phyloP scores from a whole-genome alignment of 2,797 vertebrate genomes.

The Semaprochilodus insignis region DNA sequence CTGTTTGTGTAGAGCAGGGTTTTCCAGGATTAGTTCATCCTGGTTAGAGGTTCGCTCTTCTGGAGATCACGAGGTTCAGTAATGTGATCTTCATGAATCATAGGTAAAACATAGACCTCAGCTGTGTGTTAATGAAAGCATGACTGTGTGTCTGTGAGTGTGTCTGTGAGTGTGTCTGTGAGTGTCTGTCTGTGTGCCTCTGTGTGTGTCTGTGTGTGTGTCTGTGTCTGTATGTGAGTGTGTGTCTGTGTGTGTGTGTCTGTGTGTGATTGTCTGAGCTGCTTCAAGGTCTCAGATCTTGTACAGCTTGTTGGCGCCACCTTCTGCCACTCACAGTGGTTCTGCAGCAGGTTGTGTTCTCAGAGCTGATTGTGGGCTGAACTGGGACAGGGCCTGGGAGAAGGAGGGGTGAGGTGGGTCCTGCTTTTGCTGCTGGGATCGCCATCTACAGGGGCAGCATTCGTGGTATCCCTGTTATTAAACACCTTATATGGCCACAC shows the following conservation, averaged over 20 bases:
- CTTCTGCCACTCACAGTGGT: not conserved
- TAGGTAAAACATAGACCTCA: not conserved
- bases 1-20: not conserved
- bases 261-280: not conserved
- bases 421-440: too few species aligned
- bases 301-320: not conserved
- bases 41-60: slow-evolving; percentile 1
- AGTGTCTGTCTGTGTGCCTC: not conserved
- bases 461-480: too few species aligned
- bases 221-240: not conserved
- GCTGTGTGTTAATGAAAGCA: not conserved
- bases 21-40: not conserved
- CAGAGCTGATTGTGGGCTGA: too few species aligned
- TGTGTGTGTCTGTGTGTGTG: not conserved
- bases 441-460: too few species aligned
- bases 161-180: not conserved
- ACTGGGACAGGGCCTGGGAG: not conserved
- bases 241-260: not conserved
- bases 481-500: too few species aligned
- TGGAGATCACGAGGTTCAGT: not conserved
- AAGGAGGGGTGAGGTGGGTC: not conserved
- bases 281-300: not conserved
- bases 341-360: not conserved
- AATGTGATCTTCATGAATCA: slow-evolving; percentile 27
- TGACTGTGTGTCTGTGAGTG: not conserved